Evolutionary conservation across 1,140 invertebrate genomes (phyloP).

Genomic region (Cyclargus thomasi): DNA sequence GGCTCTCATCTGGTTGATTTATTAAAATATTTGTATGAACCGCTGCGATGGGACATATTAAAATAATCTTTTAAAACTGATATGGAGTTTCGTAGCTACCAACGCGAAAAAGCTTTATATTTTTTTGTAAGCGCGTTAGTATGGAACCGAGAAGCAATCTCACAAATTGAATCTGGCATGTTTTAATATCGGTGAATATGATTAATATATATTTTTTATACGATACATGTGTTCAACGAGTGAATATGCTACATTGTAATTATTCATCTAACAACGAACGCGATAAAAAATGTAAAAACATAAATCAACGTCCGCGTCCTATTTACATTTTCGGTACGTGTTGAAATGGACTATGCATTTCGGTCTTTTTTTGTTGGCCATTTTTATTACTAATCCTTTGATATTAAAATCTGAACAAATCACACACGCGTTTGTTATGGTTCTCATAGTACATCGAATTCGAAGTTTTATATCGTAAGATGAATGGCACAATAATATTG

Average conservation of each 20-base stretch:
- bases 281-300: conserved; percentile 3
- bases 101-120: conserved; percentile 23
- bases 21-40: neutral
- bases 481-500: no score
- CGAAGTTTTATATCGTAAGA: no score
- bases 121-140: conserved; percentile 21
- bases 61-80: neutral
- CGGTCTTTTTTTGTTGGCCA: neutral
- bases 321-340: neutral
- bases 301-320: neutral
- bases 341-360: neutral
- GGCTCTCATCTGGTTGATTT: neutral
- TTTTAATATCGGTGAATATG: conserved; percentile 32
- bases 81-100: conserved; percentile 21
- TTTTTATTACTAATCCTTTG: neutral
- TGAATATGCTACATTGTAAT: neutral
- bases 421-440: no score
- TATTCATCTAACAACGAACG: neutral
- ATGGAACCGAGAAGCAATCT: conserved; percentile 31
- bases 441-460: no score
- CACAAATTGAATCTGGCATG: conserved; percentile 35
- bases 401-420: neutral
- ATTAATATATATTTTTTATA: conserved; percentile 22
- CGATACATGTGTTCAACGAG: neutral
- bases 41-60: neutral